A percentile compares a stretch with the other conserved stretches of the same genome.
These are phyloP conservation scores for Cathartes aura DNA, from an alignment of 2,113 vertebrate genomes.

Conservation along the genomic window DNA sequence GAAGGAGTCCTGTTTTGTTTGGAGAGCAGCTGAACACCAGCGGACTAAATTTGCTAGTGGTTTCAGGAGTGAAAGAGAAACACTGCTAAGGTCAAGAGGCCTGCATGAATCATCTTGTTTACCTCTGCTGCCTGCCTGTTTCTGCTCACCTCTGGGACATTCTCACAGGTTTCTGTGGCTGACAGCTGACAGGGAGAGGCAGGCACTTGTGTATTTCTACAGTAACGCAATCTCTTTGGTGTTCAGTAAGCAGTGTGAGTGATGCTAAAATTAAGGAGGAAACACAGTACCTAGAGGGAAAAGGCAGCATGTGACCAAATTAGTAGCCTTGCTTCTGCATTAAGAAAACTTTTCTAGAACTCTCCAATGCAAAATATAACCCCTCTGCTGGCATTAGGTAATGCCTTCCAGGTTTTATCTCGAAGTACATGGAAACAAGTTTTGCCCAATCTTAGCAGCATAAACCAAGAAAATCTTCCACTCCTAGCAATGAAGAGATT, in stretches of 20 bases:
- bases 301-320: not conserved
- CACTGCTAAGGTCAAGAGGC: not conserved
- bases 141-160: not conserved
- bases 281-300: not conserved
- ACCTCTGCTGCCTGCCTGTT: not conserved
- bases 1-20: not conserved
- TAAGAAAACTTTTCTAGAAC: not conserved
- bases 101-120: not conserved
- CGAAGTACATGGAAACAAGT: not conserved
- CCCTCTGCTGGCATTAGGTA: not conserved
- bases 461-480: not conserved
- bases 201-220: not conserved
- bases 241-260: not conserved
- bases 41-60: not conserved
- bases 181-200: not conserved
- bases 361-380: not conserved
- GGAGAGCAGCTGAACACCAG: not conserved
- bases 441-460: not conserved
- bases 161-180: not conserved
- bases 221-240: not conserved
- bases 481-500: not conserved
- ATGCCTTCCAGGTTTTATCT: not conserved
- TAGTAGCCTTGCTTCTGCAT: not conserved
- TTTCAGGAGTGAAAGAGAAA: not conserved
- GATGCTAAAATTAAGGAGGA: not conserved